These are phyloP conservation scores for Allygus modestus DNA, from an alignment of 2,888 invertebrate genomes.

Conservation along the genomic window DNA sequence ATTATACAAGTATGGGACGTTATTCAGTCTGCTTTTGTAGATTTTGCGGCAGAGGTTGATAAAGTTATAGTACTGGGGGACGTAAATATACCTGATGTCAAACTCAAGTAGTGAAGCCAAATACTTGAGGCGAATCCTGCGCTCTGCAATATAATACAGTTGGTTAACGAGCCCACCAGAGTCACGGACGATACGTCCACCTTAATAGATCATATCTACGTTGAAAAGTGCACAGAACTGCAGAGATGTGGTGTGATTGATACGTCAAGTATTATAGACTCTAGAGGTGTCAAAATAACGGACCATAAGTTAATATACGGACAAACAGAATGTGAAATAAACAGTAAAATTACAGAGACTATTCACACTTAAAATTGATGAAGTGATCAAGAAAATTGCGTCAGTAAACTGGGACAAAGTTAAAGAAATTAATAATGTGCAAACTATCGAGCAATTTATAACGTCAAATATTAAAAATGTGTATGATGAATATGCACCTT, in stretches of 20 bases:
- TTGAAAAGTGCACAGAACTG: background rate
- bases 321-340: background rate
- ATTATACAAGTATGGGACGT: background rate
- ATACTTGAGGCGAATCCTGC: background rate
- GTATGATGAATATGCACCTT: background rate
- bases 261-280: background rate
- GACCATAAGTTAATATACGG: constrained; percentile 17
- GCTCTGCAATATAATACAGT: background rate
- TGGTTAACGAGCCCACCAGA: constrained; percentile 35
- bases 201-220: constrained; percentile 8
- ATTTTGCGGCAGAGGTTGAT: constrained; percentile 3
- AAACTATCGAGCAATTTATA: background rate
- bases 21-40: constrained; percentile 10
- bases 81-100: constrained; percentile 10
- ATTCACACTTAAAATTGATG: background rate
- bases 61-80: constrained; percentile 15
- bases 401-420: background rate
- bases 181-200: background rate
- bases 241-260: background rate
- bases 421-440: background rate
- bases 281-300: background rate
- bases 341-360: background rate
- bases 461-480: background rate
- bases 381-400: background rate
- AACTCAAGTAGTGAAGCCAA: background rate